Evolutionary conservation across 2,113 vertebrate species (phyloP).

Genomic region (Pangasianodon gigas): DNA sequence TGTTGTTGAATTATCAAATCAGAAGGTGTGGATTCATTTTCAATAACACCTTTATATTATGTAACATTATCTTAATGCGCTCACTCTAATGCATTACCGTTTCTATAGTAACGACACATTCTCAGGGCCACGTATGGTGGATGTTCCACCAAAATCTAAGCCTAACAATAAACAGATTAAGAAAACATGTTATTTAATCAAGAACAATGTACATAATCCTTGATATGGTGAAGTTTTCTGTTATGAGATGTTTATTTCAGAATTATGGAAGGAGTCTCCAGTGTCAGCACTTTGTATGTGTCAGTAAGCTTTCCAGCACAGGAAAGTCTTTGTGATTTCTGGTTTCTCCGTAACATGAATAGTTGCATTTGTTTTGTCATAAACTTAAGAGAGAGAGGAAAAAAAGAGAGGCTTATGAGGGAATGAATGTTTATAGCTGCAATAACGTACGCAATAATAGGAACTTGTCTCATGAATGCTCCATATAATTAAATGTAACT

Average conservation of each 20-base stretch:
- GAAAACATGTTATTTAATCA: not conserved
- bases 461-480: not conserved
- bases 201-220: not conserved
- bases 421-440: not conserved
- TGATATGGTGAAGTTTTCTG: too few species aligned
- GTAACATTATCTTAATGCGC: not conserved
- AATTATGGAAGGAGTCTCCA: too few species aligned
- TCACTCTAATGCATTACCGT: not conserved
- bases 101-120: not conserved
- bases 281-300: too few species aligned
- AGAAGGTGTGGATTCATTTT: not conserved
- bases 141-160: not conserved
- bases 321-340: too few species aligned
- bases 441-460: not conserved
- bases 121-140: not conserved
- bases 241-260: too few species aligned
- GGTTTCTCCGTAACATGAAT: too few species aligned
- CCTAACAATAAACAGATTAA: not conserved
- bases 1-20: not conserved
- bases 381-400: too few species aligned
- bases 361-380: too few species aligned
- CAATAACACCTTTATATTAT: not conserved
- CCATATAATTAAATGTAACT: not conserved
- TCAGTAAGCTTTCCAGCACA: too few species aligned
- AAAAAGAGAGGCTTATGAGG: not conserved